These are phyloP conservation scores for Campoplex nolae DNA, from an alignment of 2,888 invertebrate genomes.

Conservation along the genomic window DNA sequence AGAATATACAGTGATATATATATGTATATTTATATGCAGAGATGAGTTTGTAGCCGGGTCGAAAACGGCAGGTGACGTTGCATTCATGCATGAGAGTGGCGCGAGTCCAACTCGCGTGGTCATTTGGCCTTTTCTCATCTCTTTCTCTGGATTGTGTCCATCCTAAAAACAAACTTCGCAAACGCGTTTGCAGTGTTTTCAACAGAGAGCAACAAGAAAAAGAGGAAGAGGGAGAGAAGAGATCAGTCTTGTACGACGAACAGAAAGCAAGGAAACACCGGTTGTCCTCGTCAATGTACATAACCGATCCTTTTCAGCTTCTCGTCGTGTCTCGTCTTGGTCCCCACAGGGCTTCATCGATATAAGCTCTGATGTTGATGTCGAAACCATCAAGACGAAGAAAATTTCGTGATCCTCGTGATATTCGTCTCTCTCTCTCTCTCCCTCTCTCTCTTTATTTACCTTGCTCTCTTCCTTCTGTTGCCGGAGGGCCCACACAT, in stretches of 20 bases:
- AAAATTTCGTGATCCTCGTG: conserved; percentile 65
- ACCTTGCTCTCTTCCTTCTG: conserved; percentile 26
- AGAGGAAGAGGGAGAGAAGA: background rate
- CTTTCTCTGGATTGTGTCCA: conserved; percentile 32
- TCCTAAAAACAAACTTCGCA: conserved; percentile 60
- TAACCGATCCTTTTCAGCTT: conserved; percentile 56
- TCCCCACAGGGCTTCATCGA: conserved; percentile 43
- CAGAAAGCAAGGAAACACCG: conserved; percentile 49
- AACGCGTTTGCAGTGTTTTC: conserved; percentile 52
- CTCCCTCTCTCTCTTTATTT: conserved; percentile 2
- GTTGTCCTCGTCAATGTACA: conserved; percentile 48
- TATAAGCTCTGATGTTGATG: conserved; percentile 49
- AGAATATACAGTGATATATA: conserved; percentile 31
- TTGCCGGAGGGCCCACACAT: conserved; percentile 79
- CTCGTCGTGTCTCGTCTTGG: conserved; percentile 40
- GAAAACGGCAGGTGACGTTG: conserved; percentile 80
- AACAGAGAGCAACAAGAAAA: background rate
- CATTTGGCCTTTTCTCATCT: conserved; percentile 75
- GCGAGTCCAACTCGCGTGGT: conserved; percentile 72
- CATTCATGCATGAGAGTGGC: conserved; percentile 81
- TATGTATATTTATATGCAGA: conserved; percentile 51
- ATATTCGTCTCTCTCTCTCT: conserved; percentile 24
- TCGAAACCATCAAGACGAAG: conserved; percentile 60
- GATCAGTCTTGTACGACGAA: conserved; percentile 34
- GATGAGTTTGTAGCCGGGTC: conserved; percentile 57